Evolutionary conservation across 2,888 invertebrate genomes (phyloP).

Genomic region (Eustalomyia histrio): DNA sequence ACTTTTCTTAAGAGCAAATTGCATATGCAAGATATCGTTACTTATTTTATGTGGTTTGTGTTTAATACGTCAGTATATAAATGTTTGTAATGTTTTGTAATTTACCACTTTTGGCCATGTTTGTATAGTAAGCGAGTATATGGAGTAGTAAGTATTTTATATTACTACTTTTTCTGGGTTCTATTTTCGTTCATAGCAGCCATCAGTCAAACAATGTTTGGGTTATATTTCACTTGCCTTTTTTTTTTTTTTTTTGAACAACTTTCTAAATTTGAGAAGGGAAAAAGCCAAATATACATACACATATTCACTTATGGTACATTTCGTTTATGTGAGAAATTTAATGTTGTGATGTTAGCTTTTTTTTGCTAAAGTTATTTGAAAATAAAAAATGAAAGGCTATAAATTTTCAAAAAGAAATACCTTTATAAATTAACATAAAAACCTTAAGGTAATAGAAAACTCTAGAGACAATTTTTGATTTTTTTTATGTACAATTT

Average conservation of each 20-base stretch:
- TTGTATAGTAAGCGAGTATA: slow-evolving; percentile 2
- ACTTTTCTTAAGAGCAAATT: slow-evolving; percentile 24
- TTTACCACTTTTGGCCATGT: slow-evolving; percentile 36
- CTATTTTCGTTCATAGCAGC: neutral
- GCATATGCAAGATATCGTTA: slow-evolving; percentile 11
- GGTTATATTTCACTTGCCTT: slow-evolving; percentile 36
- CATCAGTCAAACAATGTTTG: slow-evolving; percentile 47
- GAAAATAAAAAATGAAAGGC: neutral
- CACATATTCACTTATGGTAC: neutral
- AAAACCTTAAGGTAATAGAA: too few relatives aligned
- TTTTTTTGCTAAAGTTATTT: neutral
- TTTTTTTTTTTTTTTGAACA: too few relatives aligned
- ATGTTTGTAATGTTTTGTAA: slow-evolving; percentile 40
- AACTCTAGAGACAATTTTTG: too few relatives aligned
- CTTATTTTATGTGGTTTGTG: neutral
- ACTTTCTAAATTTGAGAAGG: neutral
- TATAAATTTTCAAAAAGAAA: too few relatives aligned
- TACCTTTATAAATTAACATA: too few relatives aligned
- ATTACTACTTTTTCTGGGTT: neutral
- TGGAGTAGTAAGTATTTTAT: slow-evolving; percentile 14
- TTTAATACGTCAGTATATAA: slow-evolving; percentile 11
- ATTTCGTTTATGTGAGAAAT: neutral
- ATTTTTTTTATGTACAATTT: too few relatives aligned
- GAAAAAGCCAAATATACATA: neutral
- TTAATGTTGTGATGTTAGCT: neutral